Evolutionary conservation across 2,888 invertebrate genomes (phyloP), one percentile per base, ranked within the genome.

Genomic region (Nezara viridula): DNA sequence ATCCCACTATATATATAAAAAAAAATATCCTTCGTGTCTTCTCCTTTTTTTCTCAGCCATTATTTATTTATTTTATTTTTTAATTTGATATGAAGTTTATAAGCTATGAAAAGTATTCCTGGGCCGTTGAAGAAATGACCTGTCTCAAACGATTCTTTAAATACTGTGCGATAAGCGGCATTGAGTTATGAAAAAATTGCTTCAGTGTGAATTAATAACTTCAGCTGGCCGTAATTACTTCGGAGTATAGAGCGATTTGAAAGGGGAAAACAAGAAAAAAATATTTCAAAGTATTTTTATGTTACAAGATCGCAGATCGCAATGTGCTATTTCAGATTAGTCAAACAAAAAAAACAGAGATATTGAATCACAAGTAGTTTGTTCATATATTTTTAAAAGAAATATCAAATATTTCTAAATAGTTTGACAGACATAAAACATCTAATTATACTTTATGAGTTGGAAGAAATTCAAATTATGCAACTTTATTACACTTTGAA

Each of bases 31-130:
- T 21, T 21, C 66, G 37, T 37, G 32, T 37, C 14, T 37, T 73
- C 2, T 37, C 16, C 37, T 40, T 24, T 40, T 37, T 73, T 37
- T 77, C 40, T 77, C 3, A 44, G 24, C 77, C 21, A 9, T 77
- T 40, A 37, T 77, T 73, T 73, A 37, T 73, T 73, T 73, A 37
- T 73, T 37, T 32, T 37, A 5, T 73, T 77, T 40, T 77, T 40
- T 77, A 77, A 77, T 77, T 77, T 21, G 21, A 73, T 37, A 73
- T 73, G 19, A 73, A 32, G 66, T 73, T 73, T 73, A 73, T 37
- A 73, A 73, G 32, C 66, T 19, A 73, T 73, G 66, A 21, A 37
- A 73, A 37, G 32, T 21, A 73, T 73, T 73, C 66, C 14, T 16
- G 27, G 14, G 60, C 27, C 19, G 14, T 73, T 73, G 37, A 73